Evolutionary conservation across 2,888 invertebrate species (phyloP), one percentile per base, ranked within the genome.

Genomic region (Aphrophora alni): DNA sequence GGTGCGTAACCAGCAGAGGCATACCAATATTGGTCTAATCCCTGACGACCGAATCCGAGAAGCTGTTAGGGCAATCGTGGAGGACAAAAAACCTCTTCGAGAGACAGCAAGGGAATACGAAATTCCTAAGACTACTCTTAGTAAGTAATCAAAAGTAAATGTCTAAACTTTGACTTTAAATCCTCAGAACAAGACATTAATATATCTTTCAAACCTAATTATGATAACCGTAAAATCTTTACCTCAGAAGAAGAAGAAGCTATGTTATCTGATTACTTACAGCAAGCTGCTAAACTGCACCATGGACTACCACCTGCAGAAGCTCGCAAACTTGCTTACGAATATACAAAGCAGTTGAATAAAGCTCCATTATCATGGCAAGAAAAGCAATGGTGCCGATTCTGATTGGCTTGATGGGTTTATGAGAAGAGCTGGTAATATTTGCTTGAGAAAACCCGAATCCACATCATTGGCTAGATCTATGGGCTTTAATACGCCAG

Each of bases 361-460:
- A 81, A 77, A 70, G 77, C 69, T 33, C 82, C 83, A 25, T 28
- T 74, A 25, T 69, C 80, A 26, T 82, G 83, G 83, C 51, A 75
- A 14, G 70, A 82, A 73, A 59, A 82, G 33, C n/a, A 33, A 74
- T 59, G 38, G 33, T 33, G 82, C 84, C 17, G 80, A 80, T 10
- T 7, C 12, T 5, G 82, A 84, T 38, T 83, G 83, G 82, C 75
- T 82, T 8, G 25, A 26, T 38, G 75, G 27, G 7, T 84, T 82
- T 77, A 75, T 82, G 44, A 81, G 79, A 68, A 78, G 82, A 38
- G n/a, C 82, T n/a, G 71, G 76, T n/a, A 68, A 28, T 25, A 69
- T 84, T 1, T 82, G 82, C 4, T 27, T 83, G 21, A 24, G 82
- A 14, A 79, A 74, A 38, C 82, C 84, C 17, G 80, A 84, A 75